phyloP scores from a whole-genome alignment of 2,113 vertebrate genomes.

The Phrynosoma blainvillii region DNA sequence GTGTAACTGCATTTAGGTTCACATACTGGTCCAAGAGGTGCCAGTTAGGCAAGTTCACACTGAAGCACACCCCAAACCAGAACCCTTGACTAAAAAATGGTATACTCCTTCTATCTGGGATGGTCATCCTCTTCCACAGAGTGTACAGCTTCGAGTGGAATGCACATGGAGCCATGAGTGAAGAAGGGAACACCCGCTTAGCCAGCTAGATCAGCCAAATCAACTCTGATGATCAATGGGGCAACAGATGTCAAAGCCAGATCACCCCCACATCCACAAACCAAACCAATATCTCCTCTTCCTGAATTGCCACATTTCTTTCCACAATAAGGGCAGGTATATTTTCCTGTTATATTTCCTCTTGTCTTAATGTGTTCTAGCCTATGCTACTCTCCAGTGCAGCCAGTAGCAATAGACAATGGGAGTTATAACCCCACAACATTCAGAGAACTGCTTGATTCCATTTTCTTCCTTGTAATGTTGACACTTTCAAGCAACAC shows the following conservation, averaged over 20 bases:
- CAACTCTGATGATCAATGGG: slow-evolving; percentile 85
- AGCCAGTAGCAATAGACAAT: too few species aligned
- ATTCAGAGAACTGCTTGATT: background rate
- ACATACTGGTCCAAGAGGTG: too few species aligned
- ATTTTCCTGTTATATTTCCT: background rate
- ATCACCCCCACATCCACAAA: background rate
- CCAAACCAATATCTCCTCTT: too few species aligned
- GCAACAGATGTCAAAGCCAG: slow-evolving; percentile 67
- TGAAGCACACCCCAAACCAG: background rate
- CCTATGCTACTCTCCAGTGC: background rate
- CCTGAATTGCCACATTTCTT: too few species aligned
- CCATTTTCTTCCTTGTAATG: background rate
- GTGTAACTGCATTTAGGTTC: too few species aligned
- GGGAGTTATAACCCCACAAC: too few species aligned
- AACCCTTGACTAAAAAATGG: background rate
- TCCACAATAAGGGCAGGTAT: too few species aligned
- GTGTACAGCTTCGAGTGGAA: slow-evolving; percentile 93
- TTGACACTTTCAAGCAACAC: background rate
- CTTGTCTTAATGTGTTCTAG: background rate
- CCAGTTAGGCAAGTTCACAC: too few species aligned
- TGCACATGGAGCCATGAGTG: slow-evolving; percentile 95
- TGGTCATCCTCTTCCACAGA: slow-evolving; percentile 92
- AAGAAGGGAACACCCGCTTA: slow-evolving; percentile 98
- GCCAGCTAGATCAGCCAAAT: slow-evolving; percentile 99
- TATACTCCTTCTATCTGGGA: slow-evolving; percentile 73